Base-by-base conservation (phyloP, 2,113 vertebrate genomes). In the Stigmatopora nigra region DNA sequence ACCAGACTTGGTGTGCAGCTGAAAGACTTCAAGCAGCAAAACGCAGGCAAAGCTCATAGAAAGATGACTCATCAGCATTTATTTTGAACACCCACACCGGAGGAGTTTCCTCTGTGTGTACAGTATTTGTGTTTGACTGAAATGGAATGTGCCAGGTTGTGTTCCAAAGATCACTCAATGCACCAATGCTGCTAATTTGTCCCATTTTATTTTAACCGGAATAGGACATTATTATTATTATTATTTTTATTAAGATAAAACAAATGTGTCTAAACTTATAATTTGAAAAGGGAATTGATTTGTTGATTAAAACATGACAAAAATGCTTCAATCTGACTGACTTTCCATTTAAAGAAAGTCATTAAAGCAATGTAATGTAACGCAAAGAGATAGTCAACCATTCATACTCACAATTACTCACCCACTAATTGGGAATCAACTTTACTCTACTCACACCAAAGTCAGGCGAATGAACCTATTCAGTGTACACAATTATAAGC, bases 1-100 rank as follows among this genome's bases (percentile, higher is more conserved):
- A 67, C 76, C 77, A 78, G 76, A 85, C 72, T 76, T 66, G 73
- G 76, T 76, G 78, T 75, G 75, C 76, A 76, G 67, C 51, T 53
- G 78, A 69, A 63, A 64, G 38, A 63, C 73, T 72, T 86, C 81
- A 77, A 77, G 76, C 70, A 78, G 76, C 65, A 77, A 76, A 87
- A 71, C 70, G 67, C 72, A 61, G 71, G 67, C 67, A 72, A 82
- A 71, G 53, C 75, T 73, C 79, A 74, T 75, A 78, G 79, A 87
- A 78, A 86, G 84, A 87, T 89, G 87, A 89, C 71, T 89, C 87
- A 89, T 88, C 86, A 80, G 80, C 77, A 71, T 84, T 88, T 88
- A 84, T 88, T 88, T 82, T 73, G 61, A 86, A 87, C 83, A 76
- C 87, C 86, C 87, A 87, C 86, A 82, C 81, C 7, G 65, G 75